Evolutionary conservation across 2,113 vertebrate species (phyloP).

Genomic region (Ceratotherium simum): DNA sequence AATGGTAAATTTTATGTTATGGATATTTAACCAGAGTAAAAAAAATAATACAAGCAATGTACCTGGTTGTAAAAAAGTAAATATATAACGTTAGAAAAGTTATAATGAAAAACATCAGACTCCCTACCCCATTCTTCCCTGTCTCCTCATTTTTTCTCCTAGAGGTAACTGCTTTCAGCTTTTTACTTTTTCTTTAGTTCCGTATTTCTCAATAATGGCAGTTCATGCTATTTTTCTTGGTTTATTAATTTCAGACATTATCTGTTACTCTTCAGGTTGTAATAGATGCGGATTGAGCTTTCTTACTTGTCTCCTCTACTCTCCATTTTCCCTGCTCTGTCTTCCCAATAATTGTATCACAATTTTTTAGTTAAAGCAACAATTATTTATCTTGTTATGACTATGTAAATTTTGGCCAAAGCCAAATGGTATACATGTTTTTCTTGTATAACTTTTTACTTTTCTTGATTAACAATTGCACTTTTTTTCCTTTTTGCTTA

Average conservation of each 20-base stretch:
- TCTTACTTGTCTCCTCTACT: not conserved
- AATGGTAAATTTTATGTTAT: not conserved
- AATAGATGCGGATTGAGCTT: not conserved
- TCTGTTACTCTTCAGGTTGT: not conserved
- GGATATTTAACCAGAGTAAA: slow-evolving; percentile 16
- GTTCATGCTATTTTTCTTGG: not conserved
- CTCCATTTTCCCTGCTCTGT: not conserved
- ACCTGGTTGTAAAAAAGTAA: not conserved
- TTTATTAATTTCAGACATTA: not conserved
- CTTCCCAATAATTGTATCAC: not conserved
- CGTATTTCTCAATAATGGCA: not conserved
- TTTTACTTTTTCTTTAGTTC: not conserved
- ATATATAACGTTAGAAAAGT: not conserved
- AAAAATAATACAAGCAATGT: not conserved
- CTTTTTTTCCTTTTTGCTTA: not conserved
- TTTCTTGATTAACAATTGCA: not conserved
- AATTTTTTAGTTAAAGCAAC: not conserved
- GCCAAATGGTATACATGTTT: not conserved
- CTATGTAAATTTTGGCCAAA: not conserved
- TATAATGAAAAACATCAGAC: not conserved
- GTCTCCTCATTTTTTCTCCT: not conserved
- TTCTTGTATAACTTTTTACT: not conserved
- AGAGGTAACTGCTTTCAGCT: not conserved
- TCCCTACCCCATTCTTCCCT: not conserved
- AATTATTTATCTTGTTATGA: not conserved